Conservation (phyloP, 2,888 invertebrate genomes). For the Drosophila parthenogenetica region DNA sequence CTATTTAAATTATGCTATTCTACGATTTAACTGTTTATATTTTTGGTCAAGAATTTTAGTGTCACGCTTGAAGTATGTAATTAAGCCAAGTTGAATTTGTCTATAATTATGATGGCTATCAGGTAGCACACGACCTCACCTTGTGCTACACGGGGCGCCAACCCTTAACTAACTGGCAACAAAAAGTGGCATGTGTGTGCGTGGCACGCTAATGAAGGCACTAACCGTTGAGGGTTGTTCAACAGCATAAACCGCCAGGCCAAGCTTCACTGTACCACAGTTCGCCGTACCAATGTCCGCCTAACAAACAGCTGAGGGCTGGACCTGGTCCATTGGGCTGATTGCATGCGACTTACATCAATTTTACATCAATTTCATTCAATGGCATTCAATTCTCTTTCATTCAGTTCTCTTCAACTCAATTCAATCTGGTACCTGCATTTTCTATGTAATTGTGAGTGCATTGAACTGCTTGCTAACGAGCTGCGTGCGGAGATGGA, state of each 20-base stretch:
- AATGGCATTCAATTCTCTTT: conserved; percentile 44
- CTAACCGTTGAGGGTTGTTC: conserved; percentile 45
- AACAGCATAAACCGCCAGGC: not conserved
- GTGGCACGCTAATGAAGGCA: conserved; percentile 40
- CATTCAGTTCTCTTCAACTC: conserved; percentile 40
- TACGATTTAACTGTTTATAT: not conserved
- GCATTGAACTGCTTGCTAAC: conserved; percentile 53
- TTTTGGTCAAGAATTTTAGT: conserved; percentile 8
- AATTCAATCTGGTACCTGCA: conserved; percentile 36
- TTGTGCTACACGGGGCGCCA: conserved; percentile 19
- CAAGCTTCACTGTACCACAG: conserved; percentile 45
- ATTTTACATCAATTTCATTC: conserved; percentile 19
- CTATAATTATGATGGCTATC: conserved; percentile 38
- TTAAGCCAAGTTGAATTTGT: conserved; percentile 19
- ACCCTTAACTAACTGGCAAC: conserved; percentile 41
- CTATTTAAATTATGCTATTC: too few relatives aligned
- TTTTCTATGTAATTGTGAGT: conserved; percentile 23
- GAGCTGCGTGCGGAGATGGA: conserved; percentile 14
- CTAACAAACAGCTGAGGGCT: conserved; percentile 35
- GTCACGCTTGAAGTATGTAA: conserved; percentile 12
- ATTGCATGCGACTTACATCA: conserved; percentile 33
- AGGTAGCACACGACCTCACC: conserved; percentile 17
- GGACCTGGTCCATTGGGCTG: conserved; percentile 38
- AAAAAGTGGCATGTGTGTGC: conserved; percentile 13
- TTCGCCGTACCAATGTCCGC: not conserved